Evolutionary conservation across 2,888 invertebrate species (phyloP).

Genomic region (Agonopterix heracliana): DNA sequence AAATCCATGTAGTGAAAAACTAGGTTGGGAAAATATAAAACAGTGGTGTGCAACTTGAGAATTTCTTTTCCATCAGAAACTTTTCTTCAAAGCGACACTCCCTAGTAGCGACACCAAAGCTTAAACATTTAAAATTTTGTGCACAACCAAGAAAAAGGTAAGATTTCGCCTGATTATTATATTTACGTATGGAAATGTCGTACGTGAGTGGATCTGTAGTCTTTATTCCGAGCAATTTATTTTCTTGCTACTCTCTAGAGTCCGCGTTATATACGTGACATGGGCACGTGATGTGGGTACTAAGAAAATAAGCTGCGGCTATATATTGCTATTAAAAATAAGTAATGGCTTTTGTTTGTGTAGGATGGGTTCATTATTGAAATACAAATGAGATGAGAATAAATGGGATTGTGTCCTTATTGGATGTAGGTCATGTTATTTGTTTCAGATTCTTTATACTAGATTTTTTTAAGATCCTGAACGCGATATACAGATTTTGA

Average conservation of each 20-base stretch:
- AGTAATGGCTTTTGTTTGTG: constrained; percentile 11
- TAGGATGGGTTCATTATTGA: background rate
- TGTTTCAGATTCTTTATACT: background rate
- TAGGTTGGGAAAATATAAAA: no score
- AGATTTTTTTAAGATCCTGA: no score
- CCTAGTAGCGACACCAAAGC: background rate
- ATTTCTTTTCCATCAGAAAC: no score
- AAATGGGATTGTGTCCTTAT: no score
- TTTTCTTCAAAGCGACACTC: background rate
- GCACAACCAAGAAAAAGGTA: background rate
- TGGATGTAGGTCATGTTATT: background rate
- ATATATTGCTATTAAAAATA: constrained; percentile 36
- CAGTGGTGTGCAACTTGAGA: no score
- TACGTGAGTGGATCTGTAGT: constrained; percentile 26
- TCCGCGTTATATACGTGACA: constrained; percentile 26
- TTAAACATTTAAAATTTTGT: no score
- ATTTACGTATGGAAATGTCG: constrained; percentile 32
- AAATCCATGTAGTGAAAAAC: no score
- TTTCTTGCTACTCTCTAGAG: constrained; percentile 25
- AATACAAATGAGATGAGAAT: no score
- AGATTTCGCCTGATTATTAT: constrained; percentile 21
- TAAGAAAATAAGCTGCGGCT: constrained; percentile 24
- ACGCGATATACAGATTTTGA: no score
- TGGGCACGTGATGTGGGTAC: constrained; percentile 15
- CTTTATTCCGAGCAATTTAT: constrained; percentile 41